phyloP scores from a whole-genome alignment of 2,888 invertebrate genomes.

The Scaptodrosophila latifasciaeformis region DNA sequence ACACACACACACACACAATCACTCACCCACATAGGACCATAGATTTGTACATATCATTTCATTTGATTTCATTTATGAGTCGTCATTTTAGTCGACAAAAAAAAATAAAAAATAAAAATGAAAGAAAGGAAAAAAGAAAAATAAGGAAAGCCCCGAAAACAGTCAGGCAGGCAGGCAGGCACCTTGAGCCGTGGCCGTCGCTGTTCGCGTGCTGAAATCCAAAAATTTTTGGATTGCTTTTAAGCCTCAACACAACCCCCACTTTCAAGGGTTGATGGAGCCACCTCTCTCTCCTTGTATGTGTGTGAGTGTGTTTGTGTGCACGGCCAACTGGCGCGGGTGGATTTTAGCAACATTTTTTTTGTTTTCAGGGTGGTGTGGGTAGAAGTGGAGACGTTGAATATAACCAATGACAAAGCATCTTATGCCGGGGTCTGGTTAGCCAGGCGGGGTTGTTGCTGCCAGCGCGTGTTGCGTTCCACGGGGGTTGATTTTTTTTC shows the following conservation, averaged over 20 bases:
- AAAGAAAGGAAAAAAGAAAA: too few species aligned
- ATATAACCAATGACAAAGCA: constrained; percentile 62
- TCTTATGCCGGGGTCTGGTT: not conserved
- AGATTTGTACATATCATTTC: constrained; percentile 47
- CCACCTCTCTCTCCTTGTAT: too few species aligned
- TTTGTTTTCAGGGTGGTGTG: not conserved
- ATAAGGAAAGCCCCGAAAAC: constrained; percentile 2
- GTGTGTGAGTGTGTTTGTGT: too few species aligned
- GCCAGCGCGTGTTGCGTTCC: constrained; percentile 1
- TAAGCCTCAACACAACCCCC: too few species aligned
- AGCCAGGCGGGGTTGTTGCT: not conserved
- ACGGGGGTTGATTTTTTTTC: constrained; percentile 54
- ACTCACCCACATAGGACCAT: constrained; percentile 8
- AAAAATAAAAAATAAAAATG: constrained; percentile 19
- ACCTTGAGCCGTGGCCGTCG: constrained; percentile 3
- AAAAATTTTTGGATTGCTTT: constrained; percentile 57
- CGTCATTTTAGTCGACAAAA: constrained; percentile 44
- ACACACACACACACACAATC: not conserved
- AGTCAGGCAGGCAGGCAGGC: constrained; percentile 5
- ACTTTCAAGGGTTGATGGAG: too few species aligned
- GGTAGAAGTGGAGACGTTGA: constrained; percentile 24
- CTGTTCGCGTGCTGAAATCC: constrained; percentile 62
- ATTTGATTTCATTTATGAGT: constrained; percentile 58
- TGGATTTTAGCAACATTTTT: too few species aligned
- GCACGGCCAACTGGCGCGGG: too few species aligned